Percentiles rank a stretch among this genome's conserved stretches.
Evolutionary conservation across 1,140 invertebrate species (phyloP).

Genomic region (Cryptotermes secundus): DNA sequence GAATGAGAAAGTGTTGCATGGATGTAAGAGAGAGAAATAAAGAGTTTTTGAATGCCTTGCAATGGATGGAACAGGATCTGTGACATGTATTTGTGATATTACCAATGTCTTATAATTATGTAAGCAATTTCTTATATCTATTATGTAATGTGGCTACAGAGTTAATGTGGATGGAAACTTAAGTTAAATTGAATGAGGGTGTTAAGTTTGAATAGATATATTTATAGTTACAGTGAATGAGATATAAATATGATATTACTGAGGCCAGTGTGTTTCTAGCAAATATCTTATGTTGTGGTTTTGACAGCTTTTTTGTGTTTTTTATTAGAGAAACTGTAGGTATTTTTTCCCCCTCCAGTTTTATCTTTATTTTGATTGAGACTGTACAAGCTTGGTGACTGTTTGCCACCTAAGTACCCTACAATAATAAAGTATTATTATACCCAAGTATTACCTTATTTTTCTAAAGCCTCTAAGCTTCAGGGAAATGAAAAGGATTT

Average conservation of each 20-base stretch:
- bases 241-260: not conserved
- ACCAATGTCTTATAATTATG: not conserved
- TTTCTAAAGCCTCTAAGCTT: not conserved
- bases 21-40: not conserved
- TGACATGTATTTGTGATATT: conserved; percentile 17
- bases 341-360: not conserved
- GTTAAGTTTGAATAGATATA: conserved; percentile 14
- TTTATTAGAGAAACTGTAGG: not conserved
- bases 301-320: not conserved
- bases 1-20: not conserved
- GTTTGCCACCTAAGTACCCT: not conserved
- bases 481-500: not conserved
- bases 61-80: not conserved
- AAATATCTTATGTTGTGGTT: not conserved
- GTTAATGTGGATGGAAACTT: not conserved
- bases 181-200: not conserved
- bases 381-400: not conserved
- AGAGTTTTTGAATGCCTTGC: not conserved
- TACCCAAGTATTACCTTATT: not conserved
- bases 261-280: not conserved
- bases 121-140: not conserved
- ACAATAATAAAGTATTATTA: conserved; percentile 7
- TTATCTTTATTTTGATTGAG: not conserved
- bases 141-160: not conserved
- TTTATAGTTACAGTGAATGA: not conserved